Base-by-base conservation (phyloP, 2,888 invertebrate species). In the Balanococcus diminutus region DNA sequence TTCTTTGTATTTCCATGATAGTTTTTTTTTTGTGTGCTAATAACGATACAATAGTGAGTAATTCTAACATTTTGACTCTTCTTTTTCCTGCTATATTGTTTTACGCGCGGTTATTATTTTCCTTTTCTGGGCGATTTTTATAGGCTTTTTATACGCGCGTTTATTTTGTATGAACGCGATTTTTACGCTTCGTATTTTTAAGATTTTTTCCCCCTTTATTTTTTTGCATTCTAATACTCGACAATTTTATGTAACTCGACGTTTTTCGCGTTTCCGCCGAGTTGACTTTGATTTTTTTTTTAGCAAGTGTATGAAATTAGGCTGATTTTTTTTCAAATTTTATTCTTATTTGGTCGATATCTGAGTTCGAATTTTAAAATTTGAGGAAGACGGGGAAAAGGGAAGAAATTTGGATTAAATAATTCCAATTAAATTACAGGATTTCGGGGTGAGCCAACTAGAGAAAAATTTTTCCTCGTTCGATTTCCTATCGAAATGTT, bases 101-200 rank as follows among this genome's bases (percentile, higher is more conserved):
- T 32, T 75, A 32, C 75, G 25, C 67, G 32, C 28, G 28, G 61
- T 75, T 75, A 75, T 75, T 67, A 67, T 67, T 67, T 67, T 31
- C 28, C 5, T 19, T 67, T 67, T 67, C 28, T 25, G n/a, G 75
- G n/a, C 28, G 32, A 32, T 75, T 75, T 75, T 75, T 75, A 75
- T 75, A 31, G 75, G 32, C 16, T 75, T 72, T 72, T 75, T 75
- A 32, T 75, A 75, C 32, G 31, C n/a, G 67, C 28, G 67, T 67
- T 67, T 67, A 31, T 67, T 67, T 11, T 14, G 14, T 67, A 67
- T 31, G 28, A 67, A 67, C 25, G 67, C 67, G 28, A 67, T 67
- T 75, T 75, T 75, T 75, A n/a, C 75, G 75, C 32, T 75, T 75
- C n/a, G 31, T 32, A 75, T 75, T 75, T 75, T 75, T 4, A 31